These are phyloP conservation scores for Apodemia zela DNA, from an alignment of 2,888 invertebrate species.

Conservation along the genomic window DNA sequence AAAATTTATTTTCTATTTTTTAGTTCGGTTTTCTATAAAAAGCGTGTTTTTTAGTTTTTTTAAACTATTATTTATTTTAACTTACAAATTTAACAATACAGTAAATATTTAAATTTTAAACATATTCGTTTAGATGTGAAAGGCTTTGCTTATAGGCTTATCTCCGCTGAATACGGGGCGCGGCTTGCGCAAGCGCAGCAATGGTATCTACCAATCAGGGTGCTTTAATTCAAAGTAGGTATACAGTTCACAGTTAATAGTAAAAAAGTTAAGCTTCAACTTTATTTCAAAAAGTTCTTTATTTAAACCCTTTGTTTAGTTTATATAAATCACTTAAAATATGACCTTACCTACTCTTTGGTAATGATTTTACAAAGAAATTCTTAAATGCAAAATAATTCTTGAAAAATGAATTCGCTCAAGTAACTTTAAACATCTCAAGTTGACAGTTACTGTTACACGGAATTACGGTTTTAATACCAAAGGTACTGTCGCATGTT, in stretches of 20 bases:
- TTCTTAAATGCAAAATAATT: too few species aligned
- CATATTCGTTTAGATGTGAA: neutral
- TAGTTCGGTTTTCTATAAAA: too few species aligned
- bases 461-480: neutral
- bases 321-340: too few species aligned
- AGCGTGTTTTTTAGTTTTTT: too few species aligned
- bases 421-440: neutral
- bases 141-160: neutral
- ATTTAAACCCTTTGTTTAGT: too few species aligned
- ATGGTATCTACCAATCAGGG: neutral
- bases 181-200: conserved; percentile 8
- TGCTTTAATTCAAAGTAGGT: neutral
- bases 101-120: neutral
- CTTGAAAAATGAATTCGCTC: too few species aligned
- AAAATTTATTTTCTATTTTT: too few species aligned
- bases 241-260: neutral
- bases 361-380: too few species aligned
- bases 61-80: too few species aligned
- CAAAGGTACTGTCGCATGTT: neutral
- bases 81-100: too few species aligned
- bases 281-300: neutral
- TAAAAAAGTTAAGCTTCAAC: neutral
- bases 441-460: neutral
- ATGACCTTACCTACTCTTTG: too few species aligned
- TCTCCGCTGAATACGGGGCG: neutral